A percentile compares a stretch with the other conserved stretches of the same genome.
Evolutionary conservation across 2,113 vertebrate species (phyloP).

Genomic region (Tragelaphus scriptus): DNA sequence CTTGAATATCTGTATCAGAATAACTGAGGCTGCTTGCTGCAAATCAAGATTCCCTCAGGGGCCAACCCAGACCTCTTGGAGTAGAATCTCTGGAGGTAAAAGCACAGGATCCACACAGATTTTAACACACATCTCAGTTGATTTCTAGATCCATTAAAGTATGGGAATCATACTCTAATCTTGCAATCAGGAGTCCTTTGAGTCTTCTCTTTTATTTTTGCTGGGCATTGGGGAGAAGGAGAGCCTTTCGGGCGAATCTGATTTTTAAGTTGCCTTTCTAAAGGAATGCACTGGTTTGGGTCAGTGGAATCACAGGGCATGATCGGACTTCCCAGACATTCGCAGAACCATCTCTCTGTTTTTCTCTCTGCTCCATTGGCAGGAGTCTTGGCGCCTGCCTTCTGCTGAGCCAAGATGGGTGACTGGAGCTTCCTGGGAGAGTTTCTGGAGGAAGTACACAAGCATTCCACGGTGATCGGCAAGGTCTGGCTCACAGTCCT

Average conservation of each 20-base stretch:
- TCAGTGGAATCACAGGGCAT: neutral
- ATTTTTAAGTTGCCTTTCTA: neutral
- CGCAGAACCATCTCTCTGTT: neutral
- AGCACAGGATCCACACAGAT: neutral
- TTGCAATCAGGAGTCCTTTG: no score
- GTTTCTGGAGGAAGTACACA: constrained; percentile 96
- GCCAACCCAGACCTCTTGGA: neutral
- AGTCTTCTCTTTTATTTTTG: neutral
- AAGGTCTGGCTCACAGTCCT: constrained; percentile 97
- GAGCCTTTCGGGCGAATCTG: neutral
- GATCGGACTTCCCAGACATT: neutral
- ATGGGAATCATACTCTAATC: neutral
- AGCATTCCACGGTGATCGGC: constrained; percentile 96
- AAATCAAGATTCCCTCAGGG: neutral
- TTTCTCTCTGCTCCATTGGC: neutral
- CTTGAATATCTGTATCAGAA: neutral
- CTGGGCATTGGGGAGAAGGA: no score
- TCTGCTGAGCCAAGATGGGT: constrained; percentile 85
- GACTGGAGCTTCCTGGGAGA: constrained; percentile 98
- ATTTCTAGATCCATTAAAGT: neutral
- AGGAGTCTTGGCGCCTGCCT: neutral
- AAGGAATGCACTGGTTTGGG: neutral
- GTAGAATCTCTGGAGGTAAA: neutral
- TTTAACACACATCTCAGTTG: neutral
- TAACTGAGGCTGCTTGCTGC: neutral